These are phyloP conservation scores for Apistogramma diplotaenia DNA, from an alignment of 2,113 vertebrate species.

Conservation along the genomic window DNA sequence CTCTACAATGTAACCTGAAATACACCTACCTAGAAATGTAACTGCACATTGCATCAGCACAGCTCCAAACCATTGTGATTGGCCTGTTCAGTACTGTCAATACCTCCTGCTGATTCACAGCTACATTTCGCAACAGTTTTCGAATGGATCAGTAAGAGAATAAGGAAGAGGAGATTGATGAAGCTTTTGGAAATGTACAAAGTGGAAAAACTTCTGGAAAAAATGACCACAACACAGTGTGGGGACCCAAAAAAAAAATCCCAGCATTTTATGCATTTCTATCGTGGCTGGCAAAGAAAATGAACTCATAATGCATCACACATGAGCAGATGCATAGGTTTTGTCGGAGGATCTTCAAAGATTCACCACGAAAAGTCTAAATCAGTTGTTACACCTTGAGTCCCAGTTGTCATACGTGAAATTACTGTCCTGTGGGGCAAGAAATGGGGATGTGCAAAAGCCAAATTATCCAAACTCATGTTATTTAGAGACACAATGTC, in stretches of 20 bases:
- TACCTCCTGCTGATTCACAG: rapidly evolving
- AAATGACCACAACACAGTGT: too few species aligned
- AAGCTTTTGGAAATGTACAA: too few species aligned
- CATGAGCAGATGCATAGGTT: too few species aligned
- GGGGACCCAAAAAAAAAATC: too few species aligned
- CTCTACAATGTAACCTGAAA: too few species aligned
- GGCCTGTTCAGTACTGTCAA: neutral
- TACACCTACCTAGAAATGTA: neutral
- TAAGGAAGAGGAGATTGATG: too few species aligned
- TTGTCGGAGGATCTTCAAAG: too few species aligned
- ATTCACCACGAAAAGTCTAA: neutral
- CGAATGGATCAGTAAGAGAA: too few species aligned
- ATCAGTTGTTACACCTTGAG: neutral
- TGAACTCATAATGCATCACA: neutral
- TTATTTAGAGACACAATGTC: neutral
- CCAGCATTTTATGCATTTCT: too few species aligned
- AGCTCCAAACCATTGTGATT: neutral
- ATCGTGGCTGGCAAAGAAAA: neutral
- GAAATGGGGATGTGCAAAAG: neutral
- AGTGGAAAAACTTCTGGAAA: too few species aligned
- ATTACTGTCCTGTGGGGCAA: neutral
- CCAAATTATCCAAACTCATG: neutral
- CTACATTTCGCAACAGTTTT: too few species aligned
- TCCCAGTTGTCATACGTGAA: neutral
- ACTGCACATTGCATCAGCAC: rapidly evolving